A percentile compares a stretch with the other conserved stretches of the same genome.
phyloP scores from a whole-genome alignment of 2,797 vertebrate species.

The Lateolabrax maculatus region DNA sequence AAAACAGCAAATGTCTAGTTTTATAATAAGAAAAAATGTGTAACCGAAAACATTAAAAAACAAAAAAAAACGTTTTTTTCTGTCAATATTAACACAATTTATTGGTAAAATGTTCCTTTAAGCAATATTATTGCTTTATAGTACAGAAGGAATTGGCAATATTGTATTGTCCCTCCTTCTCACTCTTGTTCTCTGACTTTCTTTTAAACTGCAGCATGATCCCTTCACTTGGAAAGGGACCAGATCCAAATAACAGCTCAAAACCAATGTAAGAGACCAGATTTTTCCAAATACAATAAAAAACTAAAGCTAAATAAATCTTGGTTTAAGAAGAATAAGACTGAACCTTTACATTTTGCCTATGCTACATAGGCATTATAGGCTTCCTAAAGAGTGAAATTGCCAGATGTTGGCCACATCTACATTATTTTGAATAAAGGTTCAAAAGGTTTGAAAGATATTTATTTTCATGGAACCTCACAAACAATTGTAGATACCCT shows the following conservation, averaged over 20 bases:
- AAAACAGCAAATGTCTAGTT: slow-evolving; percentile 38
- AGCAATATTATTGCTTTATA: slow-evolving; percentile 48
- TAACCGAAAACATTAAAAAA: slow-evolving; percentile 35
- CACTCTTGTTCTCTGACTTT: slow-evolving; percentile 84
- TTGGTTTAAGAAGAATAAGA: slow-evolving; percentile 43
- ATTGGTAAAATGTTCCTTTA: slow-evolving; percentile 50
- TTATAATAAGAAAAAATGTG: slow-evolving; percentile 27
- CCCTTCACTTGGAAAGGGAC: slow-evolving; percentile 86
- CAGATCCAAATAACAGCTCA: slow-evolving; percentile 83
- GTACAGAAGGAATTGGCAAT: slow-evolving; percentile 72
- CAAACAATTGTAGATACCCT: slow-evolving; percentile 37
- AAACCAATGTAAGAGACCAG: slow-evolving; percentile 85
- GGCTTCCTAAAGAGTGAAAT: slow-evolving; percentile 28
- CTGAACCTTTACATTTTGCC: slow-evolving; percentile 40
- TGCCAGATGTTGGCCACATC: slow-evolving; percentile 44
- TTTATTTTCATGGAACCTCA: slow-evolving; percentile 38
- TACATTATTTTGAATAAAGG: slow-evolving; percentile 40
- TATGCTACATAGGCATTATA: slow-evolving; percentile 40
- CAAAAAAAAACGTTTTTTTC: slow-evolving; percentile 14
- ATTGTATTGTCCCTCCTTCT: slow-evolving; percentile 76
- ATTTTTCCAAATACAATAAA: slow-evolving; percentile 78
- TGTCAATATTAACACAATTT: slow-evolving; percentile 47
- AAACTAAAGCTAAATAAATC: slow-evolving; percentile 55
- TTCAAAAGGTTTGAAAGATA: slow-evolving; percentile 28
- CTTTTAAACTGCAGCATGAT: slow-evolving; percentile 85